A percentile compares a stretch with the other conserved stretches of the same genome.
phyloP scores from a whole-genome alignment of 1,140 invertebrate species.

The Nilaparvata lugens region DNA sequence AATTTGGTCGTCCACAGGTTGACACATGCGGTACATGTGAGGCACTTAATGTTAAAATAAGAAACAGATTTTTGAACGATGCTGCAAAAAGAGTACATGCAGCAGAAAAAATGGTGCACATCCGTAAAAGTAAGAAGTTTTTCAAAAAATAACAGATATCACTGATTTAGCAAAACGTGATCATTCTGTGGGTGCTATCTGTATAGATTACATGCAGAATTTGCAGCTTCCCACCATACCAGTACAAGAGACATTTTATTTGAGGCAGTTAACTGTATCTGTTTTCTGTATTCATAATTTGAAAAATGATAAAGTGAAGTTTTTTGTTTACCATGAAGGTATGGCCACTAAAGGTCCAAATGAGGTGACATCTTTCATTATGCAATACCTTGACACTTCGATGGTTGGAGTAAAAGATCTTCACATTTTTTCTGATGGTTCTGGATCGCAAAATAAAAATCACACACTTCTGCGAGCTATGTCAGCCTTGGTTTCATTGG shows the following conservation, averaged over 20 bases:
- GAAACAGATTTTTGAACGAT: conserved; percentile 15
- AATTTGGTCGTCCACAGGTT: background rate
- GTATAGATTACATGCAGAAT: conserved; percentile 7
- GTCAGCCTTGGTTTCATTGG: conserved; percentile 11
- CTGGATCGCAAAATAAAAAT: conserved; percentile 22
- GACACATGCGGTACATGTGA: conserved; percentile 17
- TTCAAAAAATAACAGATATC: conserved; percentile 11
- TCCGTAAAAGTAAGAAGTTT: conserved; percentile 24
- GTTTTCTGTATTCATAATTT: conserved; percentile 13
- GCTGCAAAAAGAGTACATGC: conserved; percentile 25
- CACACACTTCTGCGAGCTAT: conserved; percentile 14
- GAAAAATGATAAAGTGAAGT: conserved; percentile 1
- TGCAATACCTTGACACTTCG: background rate
- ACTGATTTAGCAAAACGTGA: background rate
- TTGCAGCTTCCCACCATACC: conserved; percentile 4
- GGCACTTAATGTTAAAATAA: conserved; percentile 13
- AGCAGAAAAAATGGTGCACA: conserved; percentile 27
- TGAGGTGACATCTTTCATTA: background rate
- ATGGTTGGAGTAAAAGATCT: conserved; percentile 8
- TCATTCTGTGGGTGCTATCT: background rate
- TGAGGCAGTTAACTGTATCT: conserved; percentile 5
- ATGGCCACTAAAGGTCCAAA: background rate
- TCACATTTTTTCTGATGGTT: conserved; percentile 19
- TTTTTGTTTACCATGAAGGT: background rate
- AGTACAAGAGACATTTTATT: conserved; percentile 11